Evolutionary conservation across 2,888 invertebrate species (phyloP).

Genomic region (Mythimna albipuncta): DNA sequence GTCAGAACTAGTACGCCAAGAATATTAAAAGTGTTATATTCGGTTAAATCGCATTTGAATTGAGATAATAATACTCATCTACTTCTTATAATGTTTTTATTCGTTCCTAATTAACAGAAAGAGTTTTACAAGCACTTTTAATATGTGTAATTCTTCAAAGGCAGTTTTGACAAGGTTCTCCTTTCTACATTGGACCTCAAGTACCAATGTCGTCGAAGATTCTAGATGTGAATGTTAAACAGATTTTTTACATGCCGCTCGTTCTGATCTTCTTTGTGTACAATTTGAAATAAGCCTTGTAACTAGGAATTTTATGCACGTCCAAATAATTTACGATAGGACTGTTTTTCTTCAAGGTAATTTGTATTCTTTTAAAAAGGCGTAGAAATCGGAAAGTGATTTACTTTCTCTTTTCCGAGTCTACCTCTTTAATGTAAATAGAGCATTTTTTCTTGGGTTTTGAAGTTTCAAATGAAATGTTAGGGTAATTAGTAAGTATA

Average conservation of each 20-base stretch:
- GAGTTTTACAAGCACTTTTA: too few relatives aligned
- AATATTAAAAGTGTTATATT: not conserved
- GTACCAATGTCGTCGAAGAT: constrained; percentile 11
- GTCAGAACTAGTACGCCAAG: not conserved
- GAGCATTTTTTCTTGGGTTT: constrained; percentile 7
- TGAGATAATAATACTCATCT: not conserved
- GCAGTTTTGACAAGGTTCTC: not conserved
- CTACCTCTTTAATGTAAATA: constrained; percentile 22
- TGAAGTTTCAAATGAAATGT: constrained; percentile 8
- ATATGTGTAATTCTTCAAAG: not conserved
- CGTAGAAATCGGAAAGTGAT: constrained; percentile 52
- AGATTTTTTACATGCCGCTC: constrained; percentile 1
- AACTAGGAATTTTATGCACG: constrained; percentile 52
- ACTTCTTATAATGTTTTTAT: too few relatives aligned
- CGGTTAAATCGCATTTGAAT: not conserved
- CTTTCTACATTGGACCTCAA: not conserved
- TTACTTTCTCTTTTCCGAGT: constrained; percentile 54
- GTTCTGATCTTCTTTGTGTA: constrained; percentile 9
- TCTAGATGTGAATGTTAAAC: constrained; percentile 3
- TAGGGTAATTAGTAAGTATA: constrained; percentile 17
- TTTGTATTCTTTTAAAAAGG: constrained; percentile 42
- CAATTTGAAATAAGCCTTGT: constrained; percentile 35
- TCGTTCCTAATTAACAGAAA: too few relatives aligned
- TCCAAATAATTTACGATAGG: constrained; percentile 35
- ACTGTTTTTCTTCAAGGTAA: constrained; percentile 42